Evolutionary conservation across 2,113 vertebrate species (phyloP).

Genomic region (Cephalopterus ornatus): DNA sequence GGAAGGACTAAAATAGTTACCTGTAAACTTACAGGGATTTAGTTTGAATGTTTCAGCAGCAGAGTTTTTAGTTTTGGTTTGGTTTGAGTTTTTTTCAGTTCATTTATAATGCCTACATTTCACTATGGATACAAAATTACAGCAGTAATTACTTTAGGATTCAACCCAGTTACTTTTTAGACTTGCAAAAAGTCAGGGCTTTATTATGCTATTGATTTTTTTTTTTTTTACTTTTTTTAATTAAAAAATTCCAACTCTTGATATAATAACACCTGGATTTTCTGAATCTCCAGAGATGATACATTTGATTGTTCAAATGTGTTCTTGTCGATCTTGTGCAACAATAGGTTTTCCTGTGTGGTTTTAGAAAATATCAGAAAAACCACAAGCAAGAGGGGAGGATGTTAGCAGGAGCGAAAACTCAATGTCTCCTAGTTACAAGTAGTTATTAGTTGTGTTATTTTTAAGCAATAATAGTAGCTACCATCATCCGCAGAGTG

Average conservation of each 20-base stretch:
- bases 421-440: background rate
- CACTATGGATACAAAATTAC: background rate
- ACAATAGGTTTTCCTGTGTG: background rate
- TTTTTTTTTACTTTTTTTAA: background rate
- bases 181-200: background rate
- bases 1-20: background rate
- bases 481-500: fast-evolving
- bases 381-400: background rate
- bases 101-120: background rate
- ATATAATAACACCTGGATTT: background rate
- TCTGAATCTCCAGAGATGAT: background rate
- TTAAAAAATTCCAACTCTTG: background rate
- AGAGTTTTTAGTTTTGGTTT: fast-evolving
- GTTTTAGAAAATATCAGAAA: background rate
- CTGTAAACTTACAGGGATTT: background rate
- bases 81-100: fast-evolving
- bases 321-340: background rate
- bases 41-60: background rate
- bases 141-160: background rate
- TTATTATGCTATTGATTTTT: background rate
- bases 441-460: background rate
- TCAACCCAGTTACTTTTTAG: background rate
- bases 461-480: background rate
- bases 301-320: background rate
- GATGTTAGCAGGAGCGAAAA: background rate